These are phyloP conservation scores for Coreoperca whiteheadi DNA, from an alignment of 2,113 vertebrate genomes.

Conservation along the genomic window DNA sequence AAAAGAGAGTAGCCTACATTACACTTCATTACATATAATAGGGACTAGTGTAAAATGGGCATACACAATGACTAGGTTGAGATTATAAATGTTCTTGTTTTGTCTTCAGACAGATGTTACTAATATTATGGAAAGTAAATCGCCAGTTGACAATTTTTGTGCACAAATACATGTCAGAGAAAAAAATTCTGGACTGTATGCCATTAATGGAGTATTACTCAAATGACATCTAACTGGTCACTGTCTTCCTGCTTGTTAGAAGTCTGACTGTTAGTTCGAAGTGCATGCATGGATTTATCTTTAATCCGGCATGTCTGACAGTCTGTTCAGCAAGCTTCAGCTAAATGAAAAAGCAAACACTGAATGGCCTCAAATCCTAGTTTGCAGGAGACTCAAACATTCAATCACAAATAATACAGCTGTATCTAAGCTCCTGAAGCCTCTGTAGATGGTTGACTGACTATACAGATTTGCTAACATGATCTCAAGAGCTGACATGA, in stretches of 20 bases:
- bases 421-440: constrained; percentile 68
- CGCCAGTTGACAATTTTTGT: neutral
- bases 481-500: constrained; percentile 65
- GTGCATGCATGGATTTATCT: constrained; percentile 66
- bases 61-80: neutral
- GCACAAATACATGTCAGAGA: neutral
- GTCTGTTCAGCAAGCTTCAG: constrained; percentile 63
- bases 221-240: constrained; percentile 50
- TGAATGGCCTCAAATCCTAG: constrained; percentile 60
- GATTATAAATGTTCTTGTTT: neutral
- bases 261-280: constrained; percentile 59
- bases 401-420: constrained; percentile 73
- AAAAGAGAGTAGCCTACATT: constrained; percentile 20
- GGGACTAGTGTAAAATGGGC: neutral
- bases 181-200: neutral
- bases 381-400: constrained; percentile 64
- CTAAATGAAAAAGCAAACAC: constrained; percentile 70
- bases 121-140: constrained; percentile 14
- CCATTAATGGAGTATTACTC: neutral
- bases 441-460: constrained; percentile 64
- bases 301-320: constrained; percentile 72
- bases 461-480: constrained; percentile 72
- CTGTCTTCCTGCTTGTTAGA: constrained; percentile 33
- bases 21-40: neutral
- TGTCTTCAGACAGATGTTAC: neutral